A percentile compares a stretch with the other conserved stretches of the same genome.
Evolutionary conservation across 2,888 invertebrate species (phyloP).

Genomic region (Rotaria sp.): DNA sequence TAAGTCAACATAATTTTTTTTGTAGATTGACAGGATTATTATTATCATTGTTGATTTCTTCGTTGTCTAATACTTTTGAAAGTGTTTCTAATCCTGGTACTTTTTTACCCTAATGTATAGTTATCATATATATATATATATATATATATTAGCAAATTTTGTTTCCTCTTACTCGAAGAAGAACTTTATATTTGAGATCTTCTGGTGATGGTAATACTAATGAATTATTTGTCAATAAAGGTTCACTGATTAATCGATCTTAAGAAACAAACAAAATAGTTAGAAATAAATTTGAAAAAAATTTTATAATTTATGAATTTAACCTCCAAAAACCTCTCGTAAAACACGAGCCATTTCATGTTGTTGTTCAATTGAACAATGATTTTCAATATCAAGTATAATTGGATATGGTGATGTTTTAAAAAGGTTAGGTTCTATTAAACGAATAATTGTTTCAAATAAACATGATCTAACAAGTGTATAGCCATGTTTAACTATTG

Average conservation of each 20-base stretch:
- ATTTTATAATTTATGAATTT: too few relatives aligned
- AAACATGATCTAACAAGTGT: neutral
- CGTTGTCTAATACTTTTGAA: too few relatives aligned
- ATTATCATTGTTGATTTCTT: too few relatives aligned
- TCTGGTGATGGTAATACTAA: conserved; percentile 73
- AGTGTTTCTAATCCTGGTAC: too few relatives aligned
- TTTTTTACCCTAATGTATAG: too few relatives aligned
- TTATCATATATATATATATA: too few relatives aligned
- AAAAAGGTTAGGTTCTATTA: neutral
- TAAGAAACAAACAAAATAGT: too few relatives aligned
- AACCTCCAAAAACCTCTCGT: neutral
- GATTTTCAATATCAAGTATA: neutral
- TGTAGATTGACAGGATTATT: too few relatives aligned
- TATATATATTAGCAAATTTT: too few relatives aligned
- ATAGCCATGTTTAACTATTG: neutral
- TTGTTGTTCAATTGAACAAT: neutral
- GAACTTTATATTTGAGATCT: conserved; percentile 63
- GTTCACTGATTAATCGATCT: conserved; percentile 47
- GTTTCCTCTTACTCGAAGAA: conserved; percentile 54
- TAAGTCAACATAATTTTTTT: too few relatives aligned
- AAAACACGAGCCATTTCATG: neutral
- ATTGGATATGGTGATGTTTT: neutral
- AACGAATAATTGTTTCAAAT: neutral
- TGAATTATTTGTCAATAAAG: conserved; percentile 67
- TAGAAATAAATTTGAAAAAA: too few relatives aligned